Evolutionary conservation across 2,888 invertebrate genomes (phyloP).

Genomic region (Epirrita christyi): DNA sequence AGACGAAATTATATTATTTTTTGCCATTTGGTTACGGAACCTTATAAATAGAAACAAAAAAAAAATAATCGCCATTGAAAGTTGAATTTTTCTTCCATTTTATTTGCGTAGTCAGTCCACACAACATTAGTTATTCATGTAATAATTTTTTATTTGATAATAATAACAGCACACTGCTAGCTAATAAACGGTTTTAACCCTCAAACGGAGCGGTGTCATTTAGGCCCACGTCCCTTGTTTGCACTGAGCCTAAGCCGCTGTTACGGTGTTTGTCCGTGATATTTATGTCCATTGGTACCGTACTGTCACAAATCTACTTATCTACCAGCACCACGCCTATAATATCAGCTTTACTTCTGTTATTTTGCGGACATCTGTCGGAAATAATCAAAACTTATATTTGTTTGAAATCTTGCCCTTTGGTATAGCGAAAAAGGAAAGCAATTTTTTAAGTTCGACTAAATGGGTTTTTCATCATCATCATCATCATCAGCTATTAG

Average conservation of each 20-base stretch:
- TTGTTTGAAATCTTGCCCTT: not conserved
- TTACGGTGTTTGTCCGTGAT: constrained; percentile 78
- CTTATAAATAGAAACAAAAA: too few species aligned
- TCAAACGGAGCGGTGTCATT: constrained; percentile 66
- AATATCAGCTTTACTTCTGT: constrained; percentile 40
- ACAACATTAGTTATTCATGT: constrained; percentile 7
- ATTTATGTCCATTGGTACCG: constrained; percentile 77
- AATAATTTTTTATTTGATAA: constrained; percentile 37
- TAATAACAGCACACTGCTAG: constrained; percentile 54
- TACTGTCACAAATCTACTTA: constrained; percentile 83
- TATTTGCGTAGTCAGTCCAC: constrained; percentile 3
- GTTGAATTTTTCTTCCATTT: not conserved
- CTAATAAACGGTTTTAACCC: constrained; percentile 70
- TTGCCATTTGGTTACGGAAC: too few species aligned
- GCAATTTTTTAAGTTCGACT: too few species aligned
- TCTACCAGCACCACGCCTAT: constrained; percentile 79
- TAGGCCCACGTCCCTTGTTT: constrained; percentile 71
- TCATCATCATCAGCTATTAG: too few species aligned
- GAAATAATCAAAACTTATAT: constrained; percentile 10
- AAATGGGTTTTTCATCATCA: too few species aligned
- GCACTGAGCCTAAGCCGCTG: constrained; percentile 77
- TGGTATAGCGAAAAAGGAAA: too few species aligned
- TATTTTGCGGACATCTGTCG: constrained; percentile 63
- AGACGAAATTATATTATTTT: too few species aligned
- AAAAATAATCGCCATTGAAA: too few species aligned